Evolutionary conservation across 2,888 invertebrate species (phyloP), one percentile per base, ranked within the genome.

Genomic region (Phortica okadai): DNA sequence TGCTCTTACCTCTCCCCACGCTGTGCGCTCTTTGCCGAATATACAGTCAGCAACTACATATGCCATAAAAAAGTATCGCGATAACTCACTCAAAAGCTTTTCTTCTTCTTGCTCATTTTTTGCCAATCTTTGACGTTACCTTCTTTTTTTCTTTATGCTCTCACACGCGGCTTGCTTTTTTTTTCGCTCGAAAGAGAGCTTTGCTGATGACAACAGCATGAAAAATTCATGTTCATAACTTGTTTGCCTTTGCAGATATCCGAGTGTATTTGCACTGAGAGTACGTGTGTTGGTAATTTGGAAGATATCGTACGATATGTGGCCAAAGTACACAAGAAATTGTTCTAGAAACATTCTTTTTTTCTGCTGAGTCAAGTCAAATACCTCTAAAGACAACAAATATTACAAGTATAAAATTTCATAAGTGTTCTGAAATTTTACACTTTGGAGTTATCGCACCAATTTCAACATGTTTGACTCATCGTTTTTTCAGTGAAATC

Each of bases 281-380:
- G 1, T 56, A 16, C 25, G 16, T 21, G 16, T 14, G 25, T 14
- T 59, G 2, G 16, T 16, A 41, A 41, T 64, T 64, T n/a, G 16
- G 67, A 67, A 67, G 67, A 67, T 67, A 67, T 67, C 44, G 16
- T 10, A 14, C 14, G 7, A 42, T 41, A 44, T 67, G 16, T 44
- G 67, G 1, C 16, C 59, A 16, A 59, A 59, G 59, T 21, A 16
- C n/a, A 2, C 59, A 50, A 50, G 50, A 8, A 8, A 50, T 11
- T 50, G 50, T 50, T 50, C 50, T 50, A 50, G 50, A 50, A 50
- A 14, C 2, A 14, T 8, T 50, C 6, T 50, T 14, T 14, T 11
- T 11, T 50, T 50, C 6, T 50, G 50, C 50, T 50, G 50, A 8
- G 50, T 50, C 50, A 50, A 50, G 14, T 50, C 14, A 11, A 50